Evolutionary conservation across 23 tunicate species (phyloP), one percentile per base, ranked within the genome.

Genomic region (Halocynthia roretzi): DNA sequence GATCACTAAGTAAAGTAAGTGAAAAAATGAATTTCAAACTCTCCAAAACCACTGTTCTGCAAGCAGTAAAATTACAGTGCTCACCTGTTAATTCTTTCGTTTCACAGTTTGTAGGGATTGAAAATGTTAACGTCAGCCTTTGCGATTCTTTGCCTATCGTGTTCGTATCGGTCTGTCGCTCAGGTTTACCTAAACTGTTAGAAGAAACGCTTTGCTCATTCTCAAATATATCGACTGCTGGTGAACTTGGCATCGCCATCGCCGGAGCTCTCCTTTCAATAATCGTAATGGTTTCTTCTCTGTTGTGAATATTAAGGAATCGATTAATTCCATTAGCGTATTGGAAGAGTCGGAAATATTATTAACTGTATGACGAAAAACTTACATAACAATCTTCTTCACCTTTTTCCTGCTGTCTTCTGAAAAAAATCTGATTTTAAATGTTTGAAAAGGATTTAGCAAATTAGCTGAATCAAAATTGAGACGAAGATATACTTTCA

Each of bases 211-310:
- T 4, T 11, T 65, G 10, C 0, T 65, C n/a, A 20, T 65, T 11
- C 48, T 10, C 31, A 20, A 48, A 65, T 10, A 15, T 10, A 9
- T 11, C 15, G 70, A 10, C 19, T 10, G 70, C 70, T 20, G 31
- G 70, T 10, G 70, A 20, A 8, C 48, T 8, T 9, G 22, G 22
- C 9, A 15, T 65, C 31, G 10, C 10, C 10, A 15, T 5, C 31
- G 70, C 1, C 0, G 70, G 19, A 10, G 10, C 48, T 15, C 15
- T 9, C 31, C 31, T 65, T 15, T 65, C 70, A 10, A 40, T 40
- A 8, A 65, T 65, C 22, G 70, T 65, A 10, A 65, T 65, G 10
- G 22, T 65, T 65, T 65, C 70, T 65, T 65, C 70, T 65, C 70
- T 65, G 70, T 20, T 20, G 63, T 58, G 2, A 14, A 58, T 58